These are phyloP conservation scores for Spodoptera exigua DNA, from an alignment of 2,888 invertebrate species.

Conservation along the genomic window DNA sequence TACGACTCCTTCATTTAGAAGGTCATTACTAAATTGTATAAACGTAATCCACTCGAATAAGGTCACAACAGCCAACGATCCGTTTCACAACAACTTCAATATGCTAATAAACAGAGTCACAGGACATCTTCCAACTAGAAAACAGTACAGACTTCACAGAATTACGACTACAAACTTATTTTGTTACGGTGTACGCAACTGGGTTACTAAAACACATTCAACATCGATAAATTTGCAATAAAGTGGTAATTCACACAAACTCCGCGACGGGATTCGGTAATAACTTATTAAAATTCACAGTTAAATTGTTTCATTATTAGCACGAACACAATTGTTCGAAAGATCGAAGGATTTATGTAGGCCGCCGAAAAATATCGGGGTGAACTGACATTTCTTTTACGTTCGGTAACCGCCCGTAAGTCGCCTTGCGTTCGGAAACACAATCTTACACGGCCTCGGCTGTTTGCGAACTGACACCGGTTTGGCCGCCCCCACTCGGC, in stretches of 20 bases:
- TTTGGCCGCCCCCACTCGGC: slow-evolving; percentile 61
- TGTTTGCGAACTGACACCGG: slow-evolving; percentile 78
- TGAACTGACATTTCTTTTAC: slow-evolving; percentile 73
- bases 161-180: slow-evolving; percentile 43
- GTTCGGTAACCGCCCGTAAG: slow-evolving; percentile 66
- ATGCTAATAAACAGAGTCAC: slow-evolving; percentile 48
- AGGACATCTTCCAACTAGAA: slow-evolving; percentile 57
- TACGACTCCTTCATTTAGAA: slow-evolving; percentile 87
- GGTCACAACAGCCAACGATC: slow-evolving; percentile 58
- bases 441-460: slow-evolving; percentile 73
- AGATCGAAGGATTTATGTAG: slow-evolving; percentile 44
- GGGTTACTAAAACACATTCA: slow-evolving; percentile 38
- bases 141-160: slow-evolving; percentile 47
- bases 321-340: slow-evolving; percentile 34
- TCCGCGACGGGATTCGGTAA: slow-evolving; percentile 25
- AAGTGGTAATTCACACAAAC: slow-evolving; percentile 46
- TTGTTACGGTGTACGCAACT: slow-evolving; percentile 33
- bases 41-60: slow-evolving; percentile 56
- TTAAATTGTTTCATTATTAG: slow-evolving; percentile 37
- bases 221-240: slow-evolving; percentile 36
- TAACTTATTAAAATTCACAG: slow-evolving; percentile 37
- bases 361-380: slow-evolving; percentile 61
- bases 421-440: slow-evolving; percentile 74
- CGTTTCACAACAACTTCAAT: slow-evolving; percentile 41
- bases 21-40: slow-evolving; percentile 71